phyloP scores from a whole-genome alignment of 2,113 vertebrate species.

The Plestiodon gilberti region DNA sequence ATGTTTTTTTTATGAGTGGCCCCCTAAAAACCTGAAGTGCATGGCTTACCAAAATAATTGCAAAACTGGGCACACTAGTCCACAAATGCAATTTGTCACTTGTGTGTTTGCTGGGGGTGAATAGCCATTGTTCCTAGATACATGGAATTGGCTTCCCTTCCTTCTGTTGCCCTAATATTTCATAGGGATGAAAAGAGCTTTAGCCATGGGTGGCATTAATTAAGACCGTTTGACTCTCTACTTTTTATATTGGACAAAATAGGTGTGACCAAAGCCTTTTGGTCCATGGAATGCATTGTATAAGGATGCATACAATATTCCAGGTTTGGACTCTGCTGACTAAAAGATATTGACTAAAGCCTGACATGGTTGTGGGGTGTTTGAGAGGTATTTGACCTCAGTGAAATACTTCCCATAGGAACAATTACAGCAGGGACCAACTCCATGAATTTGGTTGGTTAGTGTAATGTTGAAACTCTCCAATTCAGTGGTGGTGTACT shows the following conservation, averaged over 20 bases:
- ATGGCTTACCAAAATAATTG: not conserved
- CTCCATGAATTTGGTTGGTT: slow-evolving; percentile 12
- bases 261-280: not conserved
- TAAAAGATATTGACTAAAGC: not conserved
- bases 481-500: slow-evolving; percentile 6
- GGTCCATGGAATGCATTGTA: not conserved
- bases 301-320: not conserved
- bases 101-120: not conserved
- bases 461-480: not conserved
- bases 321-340: not conserved
- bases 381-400: not conserved
- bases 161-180: not conserved
- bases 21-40: not conserved
- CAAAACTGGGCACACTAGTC: not conserved
- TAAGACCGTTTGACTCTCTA: not conserved
- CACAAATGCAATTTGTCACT: not conserved
- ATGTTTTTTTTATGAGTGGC: not conserved
- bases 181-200: not conserved
- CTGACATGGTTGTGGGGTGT: not conserved
- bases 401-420: not conserved
- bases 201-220: not conserved
- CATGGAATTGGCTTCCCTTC: not conserved
- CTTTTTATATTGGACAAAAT: not conserved
- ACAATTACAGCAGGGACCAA: slow-evolving; percentile 1
- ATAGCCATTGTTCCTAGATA: not conserved